These are phyloP conservation scores for Siniperca knerii DNA, from an alignment of 2,113 vertebrate genomes.

Conservation along the genomic window DNA sequence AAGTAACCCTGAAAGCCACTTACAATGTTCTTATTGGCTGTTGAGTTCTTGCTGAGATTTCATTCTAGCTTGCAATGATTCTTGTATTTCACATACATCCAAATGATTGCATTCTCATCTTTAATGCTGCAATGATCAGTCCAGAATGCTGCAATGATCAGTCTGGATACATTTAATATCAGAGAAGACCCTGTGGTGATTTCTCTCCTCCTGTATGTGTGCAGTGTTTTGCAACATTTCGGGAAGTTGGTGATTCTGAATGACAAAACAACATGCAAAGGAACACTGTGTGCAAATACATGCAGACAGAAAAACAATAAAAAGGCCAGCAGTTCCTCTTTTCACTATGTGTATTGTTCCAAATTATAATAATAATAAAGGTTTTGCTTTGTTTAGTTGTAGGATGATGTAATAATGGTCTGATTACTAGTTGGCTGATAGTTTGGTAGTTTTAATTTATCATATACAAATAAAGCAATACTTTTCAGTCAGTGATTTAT, in stretches of 20 bases:
- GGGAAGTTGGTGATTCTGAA: background rate
- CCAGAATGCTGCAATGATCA: background rate
- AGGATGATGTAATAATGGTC: background rate
- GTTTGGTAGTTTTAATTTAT: background rate
- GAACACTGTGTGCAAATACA: background rate
- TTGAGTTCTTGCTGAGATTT: background rate
- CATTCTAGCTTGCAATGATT: background rate
- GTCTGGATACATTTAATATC: background rate
- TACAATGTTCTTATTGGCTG: background rate
- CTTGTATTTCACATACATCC: background rate
- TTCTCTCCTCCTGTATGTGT: background rate
- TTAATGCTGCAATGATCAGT: background rate
- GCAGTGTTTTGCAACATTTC: conserved; percentile 9
- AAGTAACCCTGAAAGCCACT: background rate
- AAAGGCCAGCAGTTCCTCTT: too few species aligned
- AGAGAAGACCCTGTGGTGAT: background rate
- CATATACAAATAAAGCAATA: background rate
- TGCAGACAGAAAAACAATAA: background rate
- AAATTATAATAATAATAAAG: background rate
- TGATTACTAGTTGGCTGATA: background rate
- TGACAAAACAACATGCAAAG: background rate
- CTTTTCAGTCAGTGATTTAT: background rate
- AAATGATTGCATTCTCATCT: background rate
- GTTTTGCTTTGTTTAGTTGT: background rate
- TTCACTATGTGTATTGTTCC: background rate